Base-by-base conservation (phyloP, 2,797 vertebrate species). In the Sphenodon punctatus region DNA sequence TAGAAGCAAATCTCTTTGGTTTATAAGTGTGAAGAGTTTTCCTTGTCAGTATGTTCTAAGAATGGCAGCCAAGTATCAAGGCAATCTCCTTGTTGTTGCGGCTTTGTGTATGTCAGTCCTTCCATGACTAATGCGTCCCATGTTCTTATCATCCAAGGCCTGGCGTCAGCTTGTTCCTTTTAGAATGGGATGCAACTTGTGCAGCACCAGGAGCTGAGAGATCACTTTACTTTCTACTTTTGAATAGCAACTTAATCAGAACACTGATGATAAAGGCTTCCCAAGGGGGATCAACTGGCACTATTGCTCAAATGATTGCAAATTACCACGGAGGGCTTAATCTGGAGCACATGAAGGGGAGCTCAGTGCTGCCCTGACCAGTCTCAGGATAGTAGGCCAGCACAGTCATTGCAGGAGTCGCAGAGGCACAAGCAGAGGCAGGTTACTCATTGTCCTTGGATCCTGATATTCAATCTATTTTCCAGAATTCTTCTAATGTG, bases 81-180 rank as follows among this genome's bases (percentile, higher is more conserved):
- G 78, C 85, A 86, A 90, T 91, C 82, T 68, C 51, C 59, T 68
- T 75, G 0, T 71, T 60, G 48, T 51, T 88, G 66, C 53, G 86
- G n/a, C 74, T 91, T 25, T 88, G 0, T 73, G 27, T 67, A 48
- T 71, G 76, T 91, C 88, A 80, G 60, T 68, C 89, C 77, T 78
- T 82, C 89, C 89, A 80, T 91, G 88, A 84, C 90, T 93, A 91
- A 93, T 76, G 76, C 76, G 81, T 86, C 76, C 89, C 89, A 85
- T 76, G 86, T 69, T 89, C 77, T 88, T 92, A 91, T 91, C 81
- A 82, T 22, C 25, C 68, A 71, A 27, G 92, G 92, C 92, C 92
- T 71, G 79, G 78, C 15, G 19, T 91, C 92, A 92, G 82, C 73
- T 93, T 89, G 78, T 83, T 93, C 48, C 70, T 92, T 80, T 89